Percentiles rank a stretch among this genome's conserved stretches.
These are phyloP conservation scores for Deilephila porcellus DNA, from an alignment of 2,888 invertebrate species.

Conservation along the genomic window DNA sequence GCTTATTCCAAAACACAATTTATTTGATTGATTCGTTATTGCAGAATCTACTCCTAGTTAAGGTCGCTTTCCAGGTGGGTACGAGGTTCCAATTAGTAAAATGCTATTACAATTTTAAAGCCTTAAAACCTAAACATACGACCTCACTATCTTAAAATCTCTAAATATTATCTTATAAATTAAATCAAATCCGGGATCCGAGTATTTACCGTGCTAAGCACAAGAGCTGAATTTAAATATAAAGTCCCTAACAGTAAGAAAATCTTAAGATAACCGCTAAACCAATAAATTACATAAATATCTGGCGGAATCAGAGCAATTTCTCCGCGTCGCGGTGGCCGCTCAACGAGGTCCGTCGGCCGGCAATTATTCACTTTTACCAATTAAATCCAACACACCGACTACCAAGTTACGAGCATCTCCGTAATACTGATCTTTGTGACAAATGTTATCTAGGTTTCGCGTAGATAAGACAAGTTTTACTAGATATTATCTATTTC, in stretches of 20 bases:
- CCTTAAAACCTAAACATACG: too few relatives aligned
- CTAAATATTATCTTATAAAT: too few relatives aligned
- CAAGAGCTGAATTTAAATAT: background rate
- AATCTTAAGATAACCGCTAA: conserved; percentile 16
- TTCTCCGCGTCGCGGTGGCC: conserved; percentile 49
- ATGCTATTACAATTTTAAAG: too few relatives aligned
- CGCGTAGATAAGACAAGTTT: background rate
- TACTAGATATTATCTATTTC: too few relatives aligned
- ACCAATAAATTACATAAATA: conserved; percentile 26
- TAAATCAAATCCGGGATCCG: background rate
- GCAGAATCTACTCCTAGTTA: too few relatives aligned
- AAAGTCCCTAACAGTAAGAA: background rate
- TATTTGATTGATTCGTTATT: too few relatives aligned
- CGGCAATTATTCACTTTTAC: conserved; percentile 54
- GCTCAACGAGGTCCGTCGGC: conserved; percentile 41
- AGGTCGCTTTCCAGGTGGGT: too few relatives aligned
- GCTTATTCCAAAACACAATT: too few relatives aligned
- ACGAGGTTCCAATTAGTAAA: too few relatives aligned
- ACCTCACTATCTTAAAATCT: too few relatives aligned
- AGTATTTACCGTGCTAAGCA: background rate
- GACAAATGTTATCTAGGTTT: background rate
- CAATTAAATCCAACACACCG: conserved; percentile 46
- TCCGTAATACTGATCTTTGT: background rate
- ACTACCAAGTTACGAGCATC: conserved; percentile 12
- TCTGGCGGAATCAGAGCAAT: conserved; percentile 32